phyloP scores from a whole-genome alignment of 2,888 invertebrate species.

The Lissocephala sabroskyi region DNA sequence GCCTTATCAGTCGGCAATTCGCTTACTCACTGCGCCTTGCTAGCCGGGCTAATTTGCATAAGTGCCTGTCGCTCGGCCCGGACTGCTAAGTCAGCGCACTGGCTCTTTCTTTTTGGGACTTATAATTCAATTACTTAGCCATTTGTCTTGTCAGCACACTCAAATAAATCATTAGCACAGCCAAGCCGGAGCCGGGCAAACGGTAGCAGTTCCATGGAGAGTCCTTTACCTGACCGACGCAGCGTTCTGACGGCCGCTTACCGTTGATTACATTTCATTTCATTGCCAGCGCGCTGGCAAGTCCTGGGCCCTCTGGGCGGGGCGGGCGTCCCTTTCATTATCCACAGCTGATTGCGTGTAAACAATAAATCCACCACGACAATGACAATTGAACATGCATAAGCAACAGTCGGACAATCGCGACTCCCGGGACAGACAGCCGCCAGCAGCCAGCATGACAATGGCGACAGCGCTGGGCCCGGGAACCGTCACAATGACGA shows the following conservation, averaged over 20 bases:
- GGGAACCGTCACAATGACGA: background rate
- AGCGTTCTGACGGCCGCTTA: too few species aligned
- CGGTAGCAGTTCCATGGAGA: constrained; percentile 17
- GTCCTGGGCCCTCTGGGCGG: background rate
- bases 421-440: background rate
- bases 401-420: background rate
- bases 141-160: constrained; percentile 48
- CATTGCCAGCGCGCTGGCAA: background rate
- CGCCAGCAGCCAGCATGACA: too few species aligned
- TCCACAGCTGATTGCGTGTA: constrained; percentile 49
- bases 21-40: constrained; percentile 6
- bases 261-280: constrained; percentile 32
- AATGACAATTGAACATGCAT: constrained; percentile 34
- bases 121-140: constrained; percentile 59
- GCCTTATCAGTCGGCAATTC: constrained; percentile 22
- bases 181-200: constrained; percentile 24
- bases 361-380: constrained; percentile 40
- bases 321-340: constrained; percentile 34
- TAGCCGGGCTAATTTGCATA: constrained; percentile 47
- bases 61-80: constrained; percentile 27
- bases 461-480: too few species aligned
- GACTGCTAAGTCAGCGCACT: constrained; percentile 45
- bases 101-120: constrained; percentile 19
- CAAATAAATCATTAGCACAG: constrained; percentile 50
- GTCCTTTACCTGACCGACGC: constrained; percentile 1